Conservation (phyloP, 1,140 invertebrate genomes). For the Halyomorpha halys region DNA sequence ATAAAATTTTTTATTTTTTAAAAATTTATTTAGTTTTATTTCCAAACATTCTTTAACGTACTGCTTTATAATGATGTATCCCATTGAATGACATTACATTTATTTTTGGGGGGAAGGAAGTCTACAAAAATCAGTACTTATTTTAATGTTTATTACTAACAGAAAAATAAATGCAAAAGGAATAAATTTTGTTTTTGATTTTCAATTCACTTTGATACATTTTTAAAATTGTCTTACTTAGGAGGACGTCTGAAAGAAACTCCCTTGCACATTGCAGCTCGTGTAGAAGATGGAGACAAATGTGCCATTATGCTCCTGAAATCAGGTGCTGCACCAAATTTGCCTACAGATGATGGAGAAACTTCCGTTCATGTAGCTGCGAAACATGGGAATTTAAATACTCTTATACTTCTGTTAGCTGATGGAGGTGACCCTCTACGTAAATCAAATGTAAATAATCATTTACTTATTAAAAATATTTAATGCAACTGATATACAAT, state of each 20-base stretch:
- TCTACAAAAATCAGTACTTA: no score
- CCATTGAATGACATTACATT: no score
- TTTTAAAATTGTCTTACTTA: constrained; percentile 30
- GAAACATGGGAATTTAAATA: constrained; percentile 73
- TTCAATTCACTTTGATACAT: no score
- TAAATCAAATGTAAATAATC: constrained; percentile 66
- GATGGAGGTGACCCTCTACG: constrained; percentile 82
- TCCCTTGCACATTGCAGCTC: constrained; percentile 87
- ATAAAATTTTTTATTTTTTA: no score
- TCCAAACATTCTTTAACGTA: no score
- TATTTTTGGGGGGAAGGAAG: no score
- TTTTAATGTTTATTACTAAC: no score
- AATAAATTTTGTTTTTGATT: constrained; percentile 8
- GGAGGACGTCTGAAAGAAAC: constrained; percentile 78
- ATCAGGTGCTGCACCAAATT: constrained; percentile 91
- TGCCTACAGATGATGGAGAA: constrained; percentile 82
- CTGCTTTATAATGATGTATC: no score
- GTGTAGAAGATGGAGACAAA: constrained; percentile 85
- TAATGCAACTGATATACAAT: no score
- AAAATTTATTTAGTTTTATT: no score
- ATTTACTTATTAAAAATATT: not conserved
- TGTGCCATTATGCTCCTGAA: constrained; percentile 96
- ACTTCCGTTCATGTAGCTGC: constrained; percentile 88
- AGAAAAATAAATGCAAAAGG: no score
- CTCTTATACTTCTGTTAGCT: constrained; percentile 73